phyloP scores from a whole-genome alignment of 2,113 vertebrate genomes.

The Calidris pygmaea region DNA sequence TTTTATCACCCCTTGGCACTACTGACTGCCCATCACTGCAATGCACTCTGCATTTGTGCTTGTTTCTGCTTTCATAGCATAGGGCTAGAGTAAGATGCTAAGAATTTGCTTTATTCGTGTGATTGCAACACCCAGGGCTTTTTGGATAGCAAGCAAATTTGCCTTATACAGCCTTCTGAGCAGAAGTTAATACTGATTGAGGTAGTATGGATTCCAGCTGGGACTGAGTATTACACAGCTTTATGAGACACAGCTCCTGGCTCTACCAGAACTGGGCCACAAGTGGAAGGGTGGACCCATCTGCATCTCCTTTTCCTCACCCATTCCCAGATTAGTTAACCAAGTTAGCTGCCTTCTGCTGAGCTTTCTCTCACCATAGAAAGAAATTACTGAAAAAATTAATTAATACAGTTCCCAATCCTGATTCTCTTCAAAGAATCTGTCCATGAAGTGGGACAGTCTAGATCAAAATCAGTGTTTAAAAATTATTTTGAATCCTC shows the following conservation, averaged over 20 bases:
- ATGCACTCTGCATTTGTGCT: neutral
- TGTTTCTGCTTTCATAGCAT: rapidly evolving
- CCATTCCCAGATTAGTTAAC: neutral
- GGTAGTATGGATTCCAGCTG: neutral
- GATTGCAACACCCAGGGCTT: neutral
- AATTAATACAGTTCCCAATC: neutral
- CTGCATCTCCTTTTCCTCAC: neutral
- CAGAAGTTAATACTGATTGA: neutral
- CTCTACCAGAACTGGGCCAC: neutral
- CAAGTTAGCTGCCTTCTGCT: neutral
- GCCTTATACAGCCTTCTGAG: neutral
- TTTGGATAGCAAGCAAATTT: neutral
- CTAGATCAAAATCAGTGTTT: neutral
- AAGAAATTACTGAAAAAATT: neutral
- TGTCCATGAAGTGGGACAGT: neutral
- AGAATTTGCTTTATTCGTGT: neutral
- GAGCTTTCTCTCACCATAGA: neutral
- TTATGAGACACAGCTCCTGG: neutral
- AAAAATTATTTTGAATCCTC: neutral
- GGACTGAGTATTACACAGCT: neutral
- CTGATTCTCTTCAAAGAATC: neutral
- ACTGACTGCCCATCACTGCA: neutral
- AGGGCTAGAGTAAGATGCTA: rapidly evolving
- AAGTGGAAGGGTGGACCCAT: neutral
- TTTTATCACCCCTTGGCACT: neutral